phyloP scores from a whole-genome alignment of 2,888 invertebrate genomes.

The Lasioglossum calceatum region DNA sequence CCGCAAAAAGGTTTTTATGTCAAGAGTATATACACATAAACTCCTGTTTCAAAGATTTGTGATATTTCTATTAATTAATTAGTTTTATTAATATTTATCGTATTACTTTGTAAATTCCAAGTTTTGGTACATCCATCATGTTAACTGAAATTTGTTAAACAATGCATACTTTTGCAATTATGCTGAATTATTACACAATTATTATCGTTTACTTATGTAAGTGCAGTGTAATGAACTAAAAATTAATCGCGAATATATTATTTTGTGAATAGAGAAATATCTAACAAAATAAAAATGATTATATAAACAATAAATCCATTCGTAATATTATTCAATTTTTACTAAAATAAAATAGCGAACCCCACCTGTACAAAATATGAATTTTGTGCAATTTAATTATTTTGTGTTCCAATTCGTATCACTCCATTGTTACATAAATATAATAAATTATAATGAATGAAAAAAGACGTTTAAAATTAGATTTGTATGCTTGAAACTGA shows the following conservation, averaged over 20 bases:
- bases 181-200: slow-evolving; percentile 10
- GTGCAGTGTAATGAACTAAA: not conserved
- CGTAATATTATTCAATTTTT: slow-evolving; percentile 12
- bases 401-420: not conserved
- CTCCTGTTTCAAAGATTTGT: slow-evolving; percentile 32
- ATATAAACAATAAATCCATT: slow-evolving; percentile 22
- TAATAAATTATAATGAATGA: not conserved
- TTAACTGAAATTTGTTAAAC: slow-evolving; percentile 41
- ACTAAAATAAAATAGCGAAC: slow-evolving; percentile 23
- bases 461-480: not conserved
- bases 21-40: slow-evolving; percentile 12
- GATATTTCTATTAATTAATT: slow-evolving; percentile 48
- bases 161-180: slow-evolving; percentile 41
- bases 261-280: slow-evolving; percentile 42
- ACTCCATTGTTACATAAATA: not conserved
- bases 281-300: slow-evolving; percentile 27
- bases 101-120: slow-evolving; percentile 29
- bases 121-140: slow-evolving; percentile 8
- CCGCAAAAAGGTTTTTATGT: slow-evolving; percentile 21
- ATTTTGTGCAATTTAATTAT: not conserved
- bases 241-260: slow-evolving; percentile 18
- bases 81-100: slow-evolving; percentile 29
- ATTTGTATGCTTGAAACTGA: not conserved
- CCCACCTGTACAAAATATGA: not conserved
- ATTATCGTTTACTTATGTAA: slow-evolving; percentile 19